Evolutionary conservation across 2,888 invertebrate genomes (phyloP).

Genomic region (Acanthacorydalis orientalis): DNA sequence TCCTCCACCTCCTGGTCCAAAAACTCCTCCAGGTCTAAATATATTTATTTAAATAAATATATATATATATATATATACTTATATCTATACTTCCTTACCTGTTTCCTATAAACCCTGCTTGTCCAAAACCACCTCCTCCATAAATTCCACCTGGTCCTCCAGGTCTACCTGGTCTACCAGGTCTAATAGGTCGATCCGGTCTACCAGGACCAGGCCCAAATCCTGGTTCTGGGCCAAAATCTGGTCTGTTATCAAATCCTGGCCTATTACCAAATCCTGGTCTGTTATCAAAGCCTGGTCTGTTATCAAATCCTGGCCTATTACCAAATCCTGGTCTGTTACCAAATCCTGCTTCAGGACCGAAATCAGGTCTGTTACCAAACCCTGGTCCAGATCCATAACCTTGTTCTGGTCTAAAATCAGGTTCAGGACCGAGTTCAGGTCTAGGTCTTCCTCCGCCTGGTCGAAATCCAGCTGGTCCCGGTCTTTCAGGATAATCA

Average conservation of each 20-base stretch:
- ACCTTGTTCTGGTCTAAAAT: neutral
- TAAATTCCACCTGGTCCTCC: constrained; percentile 5
- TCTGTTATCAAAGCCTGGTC: neutral
- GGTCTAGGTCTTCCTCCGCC: too few relatives aligned
- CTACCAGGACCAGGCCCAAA: neutral
- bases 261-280: neutral
- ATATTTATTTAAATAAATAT: neutral
- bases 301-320: too few relatives aligned
- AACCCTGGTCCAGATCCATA: too few relatives aligned
- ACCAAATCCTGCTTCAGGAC: neutral
- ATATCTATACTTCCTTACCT: neutral
- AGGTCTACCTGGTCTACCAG: neutral
- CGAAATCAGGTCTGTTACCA: too few relatives aligned
- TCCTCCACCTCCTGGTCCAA: constrained; percentile 7
- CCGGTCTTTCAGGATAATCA: neutral
- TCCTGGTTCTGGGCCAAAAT: neutral
- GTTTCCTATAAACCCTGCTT: neutral
- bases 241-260: too few relatives aligned
- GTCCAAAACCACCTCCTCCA: constrained; percentile 9
- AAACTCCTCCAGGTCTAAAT: constrained; percentile 17
- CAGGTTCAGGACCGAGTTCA: neutral
- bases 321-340: too few relatives aligned
- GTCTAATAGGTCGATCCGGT: too few relatives aligned
- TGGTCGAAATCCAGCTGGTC: neutral
- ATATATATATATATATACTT: too few relatives aligned